phyloP scores from a whole-genome alignment of 1,140 invertebrate species.

The Cheumatopsyche charites region DNA sequence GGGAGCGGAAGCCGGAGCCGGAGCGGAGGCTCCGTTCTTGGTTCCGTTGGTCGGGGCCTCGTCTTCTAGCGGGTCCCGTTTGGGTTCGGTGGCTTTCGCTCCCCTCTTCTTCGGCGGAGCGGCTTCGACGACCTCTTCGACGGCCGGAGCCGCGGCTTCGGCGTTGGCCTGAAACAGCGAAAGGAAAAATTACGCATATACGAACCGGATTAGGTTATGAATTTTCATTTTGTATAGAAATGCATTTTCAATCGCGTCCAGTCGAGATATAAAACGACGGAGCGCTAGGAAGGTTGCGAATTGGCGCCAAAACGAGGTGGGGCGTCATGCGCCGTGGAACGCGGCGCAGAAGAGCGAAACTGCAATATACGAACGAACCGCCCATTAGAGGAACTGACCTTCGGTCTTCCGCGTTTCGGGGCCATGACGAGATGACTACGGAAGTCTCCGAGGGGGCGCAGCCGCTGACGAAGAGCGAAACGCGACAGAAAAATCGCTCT shows the following conservation, averaged over 20 bases:
- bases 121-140: conserved; percentile 15
- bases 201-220: too few relatives aligned
- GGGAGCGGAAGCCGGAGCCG: conserved; percentile 19
- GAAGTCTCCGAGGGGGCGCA: background rate
- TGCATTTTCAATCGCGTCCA: background rate
- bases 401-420: conserved; percentile 11
- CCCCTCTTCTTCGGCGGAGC: conserved; percentile 23
- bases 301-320: conserved; percentile 14
- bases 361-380: background rate
- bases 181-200: too few relatives aligned
- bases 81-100: background rate
- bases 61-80: conserved; percentile 21
- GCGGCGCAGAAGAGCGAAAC: background rate
- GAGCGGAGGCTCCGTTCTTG: conserved; percentile 35
- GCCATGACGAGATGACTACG: background rate
- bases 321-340: too few relatives aligned
- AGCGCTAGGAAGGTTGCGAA: background rate
- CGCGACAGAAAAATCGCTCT: background rate
- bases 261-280: too few relatives aligned
- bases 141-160: background rate
- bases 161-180: conserved; percentile 24
- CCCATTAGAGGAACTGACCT: too few relatives aligned
- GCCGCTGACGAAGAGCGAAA: background rate
- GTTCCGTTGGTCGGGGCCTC: conserved; percentile 11
- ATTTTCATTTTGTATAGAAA: too few relatives aligned